Base-by-base conservation (phyloP, 1,140 invertebrate genomes). In the Acyrthosiphon pisum region DNA sequence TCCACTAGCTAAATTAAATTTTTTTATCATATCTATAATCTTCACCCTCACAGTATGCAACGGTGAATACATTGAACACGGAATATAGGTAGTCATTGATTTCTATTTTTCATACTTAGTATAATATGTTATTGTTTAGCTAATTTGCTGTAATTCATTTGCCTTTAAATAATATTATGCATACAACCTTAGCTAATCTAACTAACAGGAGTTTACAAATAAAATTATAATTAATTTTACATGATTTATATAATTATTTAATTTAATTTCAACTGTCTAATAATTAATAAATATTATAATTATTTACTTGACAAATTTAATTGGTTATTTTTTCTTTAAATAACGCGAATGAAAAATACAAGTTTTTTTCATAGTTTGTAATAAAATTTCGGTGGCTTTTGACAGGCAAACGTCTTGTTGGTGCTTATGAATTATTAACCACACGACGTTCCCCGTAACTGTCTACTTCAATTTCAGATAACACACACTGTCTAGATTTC, bases 381-480 rank as follows among this genome's bases (percentile, higher is more conserved):
- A 89, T 89, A 89, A 53, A 37, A 88, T 23, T 35, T 26, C 8
- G 35, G 50, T 89, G 35, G 48, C n/a, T 41, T 89, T 37, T 92
- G 68, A 92, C 91, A 92, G 41, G 76, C 41, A 50, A 92, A 84
- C 76, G 91, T 92, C 76, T 92, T 92, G 68, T 50, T 84, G 91
- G 44, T 41, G 30, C 76, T 83, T 81, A 92, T 92, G 91, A 92
- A 92, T 92, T 92, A 92, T 92, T 92, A 92, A 92, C 76, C 68
- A 26, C 46, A 50, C 20, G 76, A 50, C 76, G 68, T 50, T 92
- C 23, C 90, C 68, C 41, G 60, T 46, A 76, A 91, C 90, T 81
- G 90, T 91, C 90, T 92, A 81, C 76, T 92, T 92, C 44, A 92
- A 83, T 92, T 92, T 92, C 68, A 92, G 76, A 92, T 92, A 92